Evolutionary conservation across 2,888 invertebrate species (phyloP), one percentile per base, ranked within the genome.

Genomic region (Caenorhabditis imperialis): DNA sequence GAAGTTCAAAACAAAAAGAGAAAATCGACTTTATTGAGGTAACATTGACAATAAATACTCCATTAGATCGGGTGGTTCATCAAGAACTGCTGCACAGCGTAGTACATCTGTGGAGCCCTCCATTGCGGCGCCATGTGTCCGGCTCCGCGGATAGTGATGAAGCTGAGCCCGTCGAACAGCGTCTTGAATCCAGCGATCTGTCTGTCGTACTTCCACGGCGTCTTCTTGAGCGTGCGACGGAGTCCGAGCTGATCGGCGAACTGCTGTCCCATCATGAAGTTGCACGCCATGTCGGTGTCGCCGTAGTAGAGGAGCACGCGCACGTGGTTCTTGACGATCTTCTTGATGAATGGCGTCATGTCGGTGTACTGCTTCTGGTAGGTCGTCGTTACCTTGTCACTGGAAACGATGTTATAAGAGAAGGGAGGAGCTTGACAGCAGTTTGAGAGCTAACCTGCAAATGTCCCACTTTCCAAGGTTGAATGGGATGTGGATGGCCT

Each of bases 111-210:
- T 48, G 85, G 84, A 12, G 86, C 84, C 35, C 79, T 73, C 86
- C 86, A 86, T 67, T 86, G 86, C 27, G 86, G 86, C 12, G 86
- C 86, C 86, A 85, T 86, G 65, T 86, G 85, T 48, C 86, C 80
- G 14, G 82, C 80, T 37, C 82, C 82, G 20, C 80, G 77, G 20
- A 82, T 78, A 10, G 71, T 70, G 45, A 79, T 51, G 79, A 79
- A 86, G 27, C 84, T 85, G 37, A 87, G 77, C 8, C 86, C 86
- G 22, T 84, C 78, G 78, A 85, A 89, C 45, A 84, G 77, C 6
- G 88, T 88, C 47, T 86, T 85, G 82, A 87, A 89, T 16, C 89
- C 89, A 57, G 88, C 89, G 48, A 89, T 84, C 76, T 88, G 88
- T 18, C 83, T 69, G 70, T 86, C 85, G 70, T 78, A 85, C 69